These are phyloP conservation scores for Epsilonema sp. DNA, from an alignment of 2,888 invertebrate species.

Conservation along the genomic window DNA sequence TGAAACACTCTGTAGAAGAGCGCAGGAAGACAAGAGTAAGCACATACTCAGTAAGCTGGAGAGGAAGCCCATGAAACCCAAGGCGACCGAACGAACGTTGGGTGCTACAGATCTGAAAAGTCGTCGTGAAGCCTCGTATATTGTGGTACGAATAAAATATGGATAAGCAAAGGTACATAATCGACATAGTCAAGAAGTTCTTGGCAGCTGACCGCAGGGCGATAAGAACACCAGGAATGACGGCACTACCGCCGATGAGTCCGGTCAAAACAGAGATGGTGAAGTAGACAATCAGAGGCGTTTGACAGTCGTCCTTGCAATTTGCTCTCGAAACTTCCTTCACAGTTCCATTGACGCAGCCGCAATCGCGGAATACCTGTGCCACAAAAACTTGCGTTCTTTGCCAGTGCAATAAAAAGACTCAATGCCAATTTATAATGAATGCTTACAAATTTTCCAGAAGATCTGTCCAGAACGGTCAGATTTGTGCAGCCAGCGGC, in stretches of 20 bases:
- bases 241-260: slow-evolving; percentile 24
- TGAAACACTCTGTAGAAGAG: no score
- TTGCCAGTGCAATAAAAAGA: no score
- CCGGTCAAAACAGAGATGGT: slow-evolving; percentile 16
- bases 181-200: no score
- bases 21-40: no score
- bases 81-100: slow-evolving; percentile 5
- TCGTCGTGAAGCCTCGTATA: no score
- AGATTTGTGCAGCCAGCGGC: slow-evolving; percentile 19
- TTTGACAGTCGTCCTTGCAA: background rate
- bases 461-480: background rate
- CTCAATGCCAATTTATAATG: no score
- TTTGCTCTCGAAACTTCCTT: background rate
- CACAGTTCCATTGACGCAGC: background rate
- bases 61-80: slow-evolving; percentile 5
- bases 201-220: slow-evolving; percentile 18
- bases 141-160: no score
- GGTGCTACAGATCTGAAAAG: slow-evolving; percentile 5
- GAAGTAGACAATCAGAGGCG: background rate
- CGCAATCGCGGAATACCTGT: background rate
- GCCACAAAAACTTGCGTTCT: no score
- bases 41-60: background rate
- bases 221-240: slow-evolving; percentile 26
- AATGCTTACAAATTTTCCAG: no score
- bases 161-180: no score